Evolutionary conservation across 2,113 vertebrate species (phyloP), one percentile per base, ranked within the genome.

Genomic region (human (Homo sapiens)): DNA sequence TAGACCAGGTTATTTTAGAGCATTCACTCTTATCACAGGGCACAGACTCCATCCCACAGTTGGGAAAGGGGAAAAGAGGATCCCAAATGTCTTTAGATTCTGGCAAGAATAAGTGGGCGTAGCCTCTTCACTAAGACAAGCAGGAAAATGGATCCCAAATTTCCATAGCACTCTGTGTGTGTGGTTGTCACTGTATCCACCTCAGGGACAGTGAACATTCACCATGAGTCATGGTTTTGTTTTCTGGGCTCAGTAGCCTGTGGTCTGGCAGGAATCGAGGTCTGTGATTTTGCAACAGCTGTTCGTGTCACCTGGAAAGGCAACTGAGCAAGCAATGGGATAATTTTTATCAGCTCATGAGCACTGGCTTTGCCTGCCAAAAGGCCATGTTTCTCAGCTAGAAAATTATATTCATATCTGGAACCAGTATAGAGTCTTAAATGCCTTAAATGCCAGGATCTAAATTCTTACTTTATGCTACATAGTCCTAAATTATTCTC

Each of bases 211-310:
- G 3, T 68, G 81, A 89, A 25, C 85, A 38, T 76, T 70, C 48
- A 70, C 85, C 43, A 66, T 95, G 97, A 97, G 64, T 93, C 97
- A 95, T 25, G 6, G 68, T 86, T 90, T 95, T 97, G 90, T 93
- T 96, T 96, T 94, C 93, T 95, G 76, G 73, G 40, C 90, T 94
- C 48, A 23, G 45, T 50, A 17, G 48, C 85, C 83, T 95, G 90
- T 82, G 86, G 81, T 90, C 96, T 98, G 97, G 96, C 96, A 95
- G 57, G 35, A 73, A 59, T 23, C 1, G 17, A 83, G 90, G 27
- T 35, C 85, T 93, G 66, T n/a, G 85, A 61, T 97, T 96, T 97
- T 93, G 93, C 75, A 97, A 79, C 95, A 96, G 95, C 96, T 97
- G 96, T 57, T 96, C 22, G 0, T 87, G 95, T 90, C 97, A 97